phyloP scores from a whole-genome alignment of 2,113 vertebrate species.

The Pygoscelis antarcticus region DNA sequence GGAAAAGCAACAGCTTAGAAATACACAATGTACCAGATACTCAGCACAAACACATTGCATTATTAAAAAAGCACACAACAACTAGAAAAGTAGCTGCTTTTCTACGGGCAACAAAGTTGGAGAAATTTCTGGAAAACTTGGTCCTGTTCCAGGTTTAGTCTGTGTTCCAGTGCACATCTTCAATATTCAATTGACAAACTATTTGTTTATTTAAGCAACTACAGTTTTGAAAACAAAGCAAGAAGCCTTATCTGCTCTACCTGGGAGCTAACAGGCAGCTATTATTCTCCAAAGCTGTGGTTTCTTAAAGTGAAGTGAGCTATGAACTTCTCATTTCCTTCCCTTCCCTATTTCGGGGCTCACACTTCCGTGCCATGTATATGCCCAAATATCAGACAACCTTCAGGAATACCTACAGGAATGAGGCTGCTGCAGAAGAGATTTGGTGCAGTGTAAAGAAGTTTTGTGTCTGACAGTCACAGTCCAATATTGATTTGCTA shows the following conservation, averaged over 20 bases:
- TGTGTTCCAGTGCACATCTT: background rate
- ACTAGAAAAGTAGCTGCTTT: background rate
- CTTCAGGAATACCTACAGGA: background rate
- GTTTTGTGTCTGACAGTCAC: background rate
- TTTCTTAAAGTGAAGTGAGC: background rate
- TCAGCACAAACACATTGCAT: background rate
- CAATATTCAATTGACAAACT: background rate
- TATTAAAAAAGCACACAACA: background rate
- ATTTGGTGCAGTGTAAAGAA: background rate
- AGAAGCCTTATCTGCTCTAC: background rate
- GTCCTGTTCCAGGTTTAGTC: background rate
- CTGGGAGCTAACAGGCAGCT: background rate
- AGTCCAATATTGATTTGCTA: background rate
- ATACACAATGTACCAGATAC: background rate
- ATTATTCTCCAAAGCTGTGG: background rate
- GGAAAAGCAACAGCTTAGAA: background rate
- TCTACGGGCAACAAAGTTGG: fast-evolving
- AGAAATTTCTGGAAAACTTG: background rate
- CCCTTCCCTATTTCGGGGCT: background rate
- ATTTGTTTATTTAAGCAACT: background rate
- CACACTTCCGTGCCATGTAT: background rate
- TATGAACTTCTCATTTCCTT: background rate
- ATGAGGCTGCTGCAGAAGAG: background rate
- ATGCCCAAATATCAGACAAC: background rate
- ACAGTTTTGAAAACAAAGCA: background rate